Base-by-base conservation (phyloP, 2,113 vertebrate species). In the Microtus pennsylvanicus region DNA sequence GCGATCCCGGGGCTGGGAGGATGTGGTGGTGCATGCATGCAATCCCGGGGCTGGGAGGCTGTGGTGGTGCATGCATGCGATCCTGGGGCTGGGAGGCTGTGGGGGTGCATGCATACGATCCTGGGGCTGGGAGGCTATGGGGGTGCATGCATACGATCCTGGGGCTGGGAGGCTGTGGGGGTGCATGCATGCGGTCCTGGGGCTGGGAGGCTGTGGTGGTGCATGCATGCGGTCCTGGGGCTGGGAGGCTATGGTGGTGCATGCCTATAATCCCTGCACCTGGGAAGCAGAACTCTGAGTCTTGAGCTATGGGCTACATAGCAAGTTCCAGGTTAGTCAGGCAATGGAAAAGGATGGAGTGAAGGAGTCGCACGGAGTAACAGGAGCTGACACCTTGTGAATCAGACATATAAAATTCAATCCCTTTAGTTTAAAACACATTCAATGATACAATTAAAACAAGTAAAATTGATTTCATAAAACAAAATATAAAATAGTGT, bases 351-450 rank as follows among this genome's bases (percentile, higher is more conserved):
- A 11, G 52, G 45, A 17, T 69, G 42, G 50, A 50, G 55, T 24
- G 4, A 42, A 55, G 35, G 50, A 72, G 14, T 67, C 35, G 50
- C 75, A 67, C 1, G 3, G 55, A 93, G 3, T 38, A 80, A 94
- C 3, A 52, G 33, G 33, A 90, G 93, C 69, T 50, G 83, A 97
- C 91, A 45, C 83, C 21, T 83, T 98, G 98, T 75, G 97, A 98
- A 99, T 98, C 90, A 87, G 97, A 97, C 98, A 98, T 98, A 99
- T 92, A 99, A 99, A 99, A 99, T 99, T 98, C 99, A 99, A 99
- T 99, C 95, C 98, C 96, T 98, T 97, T 98, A 97, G 94, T 97
- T 98, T 98, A 98, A 98, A 98, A 98, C 96, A 97, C 94, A 98
- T 98, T 98, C 97, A 94, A 97, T 78, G 85, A 96, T 80, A 97